Base-by-base conservation (phyloP, 1,140 invertebrate species). In the Drosophila varians region DNA sequence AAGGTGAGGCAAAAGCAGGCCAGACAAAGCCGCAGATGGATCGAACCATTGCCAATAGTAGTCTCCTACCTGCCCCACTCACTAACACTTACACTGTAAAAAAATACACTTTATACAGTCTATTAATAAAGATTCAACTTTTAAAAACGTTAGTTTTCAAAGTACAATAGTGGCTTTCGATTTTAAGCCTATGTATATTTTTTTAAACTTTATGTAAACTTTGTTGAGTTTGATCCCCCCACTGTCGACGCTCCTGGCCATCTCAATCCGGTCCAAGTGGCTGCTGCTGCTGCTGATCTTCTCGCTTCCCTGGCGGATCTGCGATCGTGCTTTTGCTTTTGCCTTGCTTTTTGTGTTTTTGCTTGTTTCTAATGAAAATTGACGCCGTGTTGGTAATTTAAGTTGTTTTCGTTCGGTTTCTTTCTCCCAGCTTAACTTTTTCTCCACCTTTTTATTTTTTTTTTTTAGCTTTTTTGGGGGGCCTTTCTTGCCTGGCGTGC, bases 321-420 rank as follows among this genome's bases (percentile, higher is more conserved):
- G 26, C 12, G 53, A 55, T 72, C 69, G 58, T 60, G 74, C 52
- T 56, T 60, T 51, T 76, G 36, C 36, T 38, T 38, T 31, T 11
- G 3, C 55, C 43, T 62, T 52, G 46, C 46, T 47, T 26, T 21
- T 23, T 36, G 21, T 28, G 16, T 46, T 28, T 56, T 56, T 77
- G 77, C 64, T 82, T 74, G 52, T 82, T 87, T 87, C 77, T 87
- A 87, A 88, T 87, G 82, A 88, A 87, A 87, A 88, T 80, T 87
- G 83, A 87, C 83, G 82, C 82, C 77, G 80, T 74, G 77, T 60
- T 80, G 77, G 80, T 86, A 86, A 86, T 77, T 86, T 87, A 74
- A 86, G 80, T 86, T 86, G 72, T 86, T 86, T 86, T 86, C 64
- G 74, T 87, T 87, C 53, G 58, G 36, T 38, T 65, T 36, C 40